These are phyloP conservation scores for Eurystomus glaucurus DNA, from an alignment of 2,797 vertebrate genomes.

Conservation along the genomic window DNA sequence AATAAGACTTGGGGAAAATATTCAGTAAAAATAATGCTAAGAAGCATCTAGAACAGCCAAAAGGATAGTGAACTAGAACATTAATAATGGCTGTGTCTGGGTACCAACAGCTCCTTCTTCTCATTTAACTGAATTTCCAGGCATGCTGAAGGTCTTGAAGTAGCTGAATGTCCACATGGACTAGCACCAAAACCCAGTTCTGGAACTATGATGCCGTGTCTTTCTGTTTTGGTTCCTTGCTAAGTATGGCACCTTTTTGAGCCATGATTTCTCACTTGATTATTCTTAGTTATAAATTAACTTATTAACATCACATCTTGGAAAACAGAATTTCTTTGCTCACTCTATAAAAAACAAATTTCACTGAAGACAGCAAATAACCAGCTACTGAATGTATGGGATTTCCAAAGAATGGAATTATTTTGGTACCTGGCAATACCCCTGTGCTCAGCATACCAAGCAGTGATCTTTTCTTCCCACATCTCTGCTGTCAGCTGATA, in stretches of 20 bases:
- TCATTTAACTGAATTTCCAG: background rate
- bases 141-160: background rate
- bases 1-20: background rate
- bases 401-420: background rate
- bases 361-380: background rate
- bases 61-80: background rate
- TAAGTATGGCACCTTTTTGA: background rate
- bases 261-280: background rate
- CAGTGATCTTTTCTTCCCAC: conserved; percentile 97
- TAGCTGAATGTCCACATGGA: background rate
- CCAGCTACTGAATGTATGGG: background rate
- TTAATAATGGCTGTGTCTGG: background rate
- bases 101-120: background rate
- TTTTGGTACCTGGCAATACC: conserved; percentile 91
- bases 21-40: background rate
- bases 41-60: background rate
- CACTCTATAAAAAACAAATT: background rate
- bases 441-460: conserved; percentile 94
- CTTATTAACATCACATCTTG: background rate
- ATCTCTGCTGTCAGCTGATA: conserved; percentile 97
- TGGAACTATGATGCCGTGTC: background rate
- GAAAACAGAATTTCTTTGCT: background rate
- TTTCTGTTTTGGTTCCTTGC: background rate
- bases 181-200: background rate
- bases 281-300: background rate